Evolutionary conservation across 2,797 vertebrate species (phyloP).

Genomic region (Synaphobranchus kaupii): DNA sequence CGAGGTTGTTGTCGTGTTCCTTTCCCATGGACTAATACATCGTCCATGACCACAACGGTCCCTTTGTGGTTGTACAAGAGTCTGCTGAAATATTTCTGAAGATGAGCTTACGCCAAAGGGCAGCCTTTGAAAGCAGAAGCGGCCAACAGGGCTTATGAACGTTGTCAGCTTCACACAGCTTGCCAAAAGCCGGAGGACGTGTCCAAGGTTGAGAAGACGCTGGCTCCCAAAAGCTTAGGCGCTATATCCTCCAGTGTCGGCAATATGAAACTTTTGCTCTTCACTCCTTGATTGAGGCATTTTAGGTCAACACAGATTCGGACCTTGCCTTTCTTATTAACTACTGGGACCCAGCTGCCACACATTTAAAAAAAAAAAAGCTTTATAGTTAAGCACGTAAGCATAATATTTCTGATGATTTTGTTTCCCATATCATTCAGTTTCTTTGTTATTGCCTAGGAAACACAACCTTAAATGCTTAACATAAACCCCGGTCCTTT

Average conservation of each 20-base stretch:
- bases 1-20: background rate
- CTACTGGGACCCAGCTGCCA: slow-evolving; percentile 15
- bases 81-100: slow-evolving; percentile 26
- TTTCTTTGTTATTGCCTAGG: no score
- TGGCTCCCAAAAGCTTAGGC: slow-evolving; percentile 16
- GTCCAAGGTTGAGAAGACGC: slow-evolving; percentile 26
- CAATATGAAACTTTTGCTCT: slow-evolving; percentile 25
- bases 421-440: no score
- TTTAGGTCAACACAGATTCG: slow-evolving; percentile 33
- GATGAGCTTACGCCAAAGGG: slow-evolving; percentile 13
- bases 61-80: slow-evolving; percentile 9
- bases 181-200: slow-evolving; percentile 25
- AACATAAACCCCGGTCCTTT: no score
- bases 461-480: no score
- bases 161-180: slow-evolving; percentile 25
- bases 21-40: slow-evolving; percentile 20
- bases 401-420: no score
- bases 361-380: no score
- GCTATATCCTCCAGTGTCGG: slow-evolving; percentile 22
- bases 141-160: slow-evolving; percentile 21
- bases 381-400: no score
- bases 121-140: slow-evolving; percentile 23
- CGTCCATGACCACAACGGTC: background rate
- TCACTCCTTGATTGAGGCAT: slow-evolving; percentile 32
- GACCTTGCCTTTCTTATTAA: slow-evolving; percentile 22